phyloP scores from a whole-genome alignment of 2,888 invertebrate species.

The Mythimna impura region DNA sequence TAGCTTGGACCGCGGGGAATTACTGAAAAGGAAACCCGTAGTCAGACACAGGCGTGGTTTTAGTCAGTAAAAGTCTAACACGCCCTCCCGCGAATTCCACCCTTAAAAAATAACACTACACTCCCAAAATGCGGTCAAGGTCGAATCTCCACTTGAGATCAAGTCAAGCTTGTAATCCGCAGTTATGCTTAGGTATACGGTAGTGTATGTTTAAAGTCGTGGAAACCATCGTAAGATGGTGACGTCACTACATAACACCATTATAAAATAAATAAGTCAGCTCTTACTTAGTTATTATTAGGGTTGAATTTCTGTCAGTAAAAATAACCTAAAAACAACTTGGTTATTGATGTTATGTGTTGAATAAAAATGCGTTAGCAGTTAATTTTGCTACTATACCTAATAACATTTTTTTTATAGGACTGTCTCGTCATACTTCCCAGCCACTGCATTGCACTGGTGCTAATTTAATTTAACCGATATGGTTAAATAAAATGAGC shows the following conservation, averaged over 20 bases:
- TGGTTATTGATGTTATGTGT: not conserved
- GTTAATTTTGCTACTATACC: too few species aligned
- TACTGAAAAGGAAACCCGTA: too few species aligned
- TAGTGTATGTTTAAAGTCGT: not conserved
- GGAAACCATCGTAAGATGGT: not conserved
- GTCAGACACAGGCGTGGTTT: too few species aligned
- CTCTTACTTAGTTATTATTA: not conserved
- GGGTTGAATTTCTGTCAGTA: not conserved
- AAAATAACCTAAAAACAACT: not conserved
- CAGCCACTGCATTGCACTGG: too few species aligned
- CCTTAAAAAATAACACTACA: not conserved
- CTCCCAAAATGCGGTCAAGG: conserved; percentile 25
- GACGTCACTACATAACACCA: conserved; percentile 6
- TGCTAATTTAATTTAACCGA: too few species aligned
- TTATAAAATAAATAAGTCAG: not conserved
- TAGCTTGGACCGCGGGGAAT: too few species aligned
- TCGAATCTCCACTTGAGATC: conserved; percentile 8
- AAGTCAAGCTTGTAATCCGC: conserved; percentile 38
- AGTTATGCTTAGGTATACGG: not conserved
- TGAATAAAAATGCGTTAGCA: too few species aligned
- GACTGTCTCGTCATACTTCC: too few species aligned
- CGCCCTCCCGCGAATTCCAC: too few species aligned
- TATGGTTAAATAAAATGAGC: too few species aligned
- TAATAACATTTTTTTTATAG: too few species aligned
- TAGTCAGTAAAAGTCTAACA: too few species aligned